A percentile compares a stretch with the other conserved stretches of the same genome.
Conservation (phyloP, 2,113 vertebrate genomes). For the Colius striatus region DNA sequence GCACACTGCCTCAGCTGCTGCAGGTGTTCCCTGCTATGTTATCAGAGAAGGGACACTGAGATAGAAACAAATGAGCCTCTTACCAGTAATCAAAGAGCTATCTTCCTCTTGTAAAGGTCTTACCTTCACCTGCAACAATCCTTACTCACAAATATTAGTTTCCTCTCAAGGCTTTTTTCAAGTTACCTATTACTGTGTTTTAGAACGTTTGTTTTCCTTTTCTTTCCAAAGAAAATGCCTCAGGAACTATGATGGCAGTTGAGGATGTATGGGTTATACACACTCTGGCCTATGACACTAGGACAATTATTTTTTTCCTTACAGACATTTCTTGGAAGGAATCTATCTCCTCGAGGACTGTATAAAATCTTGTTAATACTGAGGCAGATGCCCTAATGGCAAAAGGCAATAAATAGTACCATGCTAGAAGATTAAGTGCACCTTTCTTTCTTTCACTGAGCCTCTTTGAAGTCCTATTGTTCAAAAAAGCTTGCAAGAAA, state of each 20-base stretch:
- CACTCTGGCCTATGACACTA: not conserved
- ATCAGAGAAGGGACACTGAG: rapidly evolving
- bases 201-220: not conserved
- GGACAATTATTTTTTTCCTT: not conserved
- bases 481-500: constrained; percentile 44
- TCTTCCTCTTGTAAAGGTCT: not conserved
- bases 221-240: not conserved
- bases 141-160: not conserved
- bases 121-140: not conserved
- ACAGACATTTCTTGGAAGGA: not conserved
- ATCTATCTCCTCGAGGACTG: not conserved
- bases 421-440: not conserved
- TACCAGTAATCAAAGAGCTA: not conserved
- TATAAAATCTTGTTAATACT: not conserved
- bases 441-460: constrained; percentile 3
- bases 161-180: not conserved
- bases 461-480: constrained; percentile 16
- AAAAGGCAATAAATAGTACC: not conserved
- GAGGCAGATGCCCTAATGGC: not conserved
- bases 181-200: not conserved
- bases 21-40: not conserved
- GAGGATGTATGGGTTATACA: not conserved
- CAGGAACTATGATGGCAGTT: not conserved
- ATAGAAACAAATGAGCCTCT: not conserved
- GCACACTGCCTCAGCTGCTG: rapidly evolving